Evolutionary conservation across 2,113 vertebrate genomes (phyloP).

Genomic region (Alligator sinensis): DNA sequence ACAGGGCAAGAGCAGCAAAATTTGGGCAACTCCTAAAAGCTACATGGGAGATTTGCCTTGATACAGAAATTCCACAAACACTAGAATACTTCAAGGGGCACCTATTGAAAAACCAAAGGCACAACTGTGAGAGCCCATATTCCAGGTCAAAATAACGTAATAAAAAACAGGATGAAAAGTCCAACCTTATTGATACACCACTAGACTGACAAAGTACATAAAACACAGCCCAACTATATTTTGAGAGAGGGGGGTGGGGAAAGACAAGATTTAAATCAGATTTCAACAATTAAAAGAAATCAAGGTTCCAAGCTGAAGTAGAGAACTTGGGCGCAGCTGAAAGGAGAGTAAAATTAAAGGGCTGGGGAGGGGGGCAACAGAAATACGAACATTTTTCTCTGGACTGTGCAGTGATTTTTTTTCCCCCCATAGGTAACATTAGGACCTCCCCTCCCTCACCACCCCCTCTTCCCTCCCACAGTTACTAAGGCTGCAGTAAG

Average conservation of each 20-base stretch:
- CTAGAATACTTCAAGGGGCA: background rate
- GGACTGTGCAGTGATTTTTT: background rate
- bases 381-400: background rate
- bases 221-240: background rate
- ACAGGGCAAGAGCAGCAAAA: background rate
- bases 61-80: background rate
- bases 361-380: background rate
- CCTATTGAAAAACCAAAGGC: background rate
- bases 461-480: background rate
- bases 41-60: fast-evolving
- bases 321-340: conserved; percentile 16
- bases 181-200: background rate
- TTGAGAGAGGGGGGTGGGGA: background rate
- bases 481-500: background rate
- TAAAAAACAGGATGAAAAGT: background rate
- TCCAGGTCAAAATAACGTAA: background rate
- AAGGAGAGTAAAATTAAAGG: background rate
- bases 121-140: background rate
- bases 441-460: too few species aligned
- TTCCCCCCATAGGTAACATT: background rate
- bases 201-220: too few species aligned
- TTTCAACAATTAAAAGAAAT: background rate
- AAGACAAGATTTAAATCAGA: background rate
- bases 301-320: background rate
- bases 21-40: fast-evolving